Evolutionary conservation across 1,140 invertebrate species (phyloP), one percentile per base, ranked within the genome.

Genomic region (Forficula auricularia): DNA sequence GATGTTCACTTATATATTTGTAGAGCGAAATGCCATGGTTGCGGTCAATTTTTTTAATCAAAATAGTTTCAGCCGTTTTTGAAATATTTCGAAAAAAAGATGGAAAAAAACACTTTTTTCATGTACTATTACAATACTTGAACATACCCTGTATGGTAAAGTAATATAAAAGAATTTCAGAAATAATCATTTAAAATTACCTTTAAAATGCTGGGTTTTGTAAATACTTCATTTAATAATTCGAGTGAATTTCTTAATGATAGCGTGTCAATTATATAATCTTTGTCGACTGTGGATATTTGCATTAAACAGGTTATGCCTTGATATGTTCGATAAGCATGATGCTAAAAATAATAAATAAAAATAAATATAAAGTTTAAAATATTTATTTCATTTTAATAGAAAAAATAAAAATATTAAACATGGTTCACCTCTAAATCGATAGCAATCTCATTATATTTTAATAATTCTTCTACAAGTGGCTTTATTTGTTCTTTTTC

Each of bases 291-390:
- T 1, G 90, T 94, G 1, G 90, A 92, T 51, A 98, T 88, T 65
- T 99, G 95, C 61, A 97, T 79, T 0, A 97, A 62, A 59, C 92
- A 97, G 0, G 89, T 92, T 32, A 82, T 82, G 9, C 78, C 94
- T 69, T 73, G 76, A 54, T 79, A 90, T 3, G 74, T 72, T 45
- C 86, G 63, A 54, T 87, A 90, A 1, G 76, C 79, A 60, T 91
- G 86, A 63, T 87, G 81, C 67, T 76, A 51, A 9, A 58, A 16
- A 57, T 49, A 9, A 44, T 43, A 45, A 35, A 27, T 13, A 32
- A 19, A 52, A 39, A 30, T 34, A 36, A 45, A 3, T 37, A n/a
- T 40, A 46, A 48, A 18, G 40, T 13, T 33, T 20, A 1, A 38
- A 32, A 0, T 1, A 10, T 46, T 46, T 14, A 19, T 39, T 3